Conservation (phyloP, 2,113 vertebrate species). For the Echinops telfairi region DNA sequence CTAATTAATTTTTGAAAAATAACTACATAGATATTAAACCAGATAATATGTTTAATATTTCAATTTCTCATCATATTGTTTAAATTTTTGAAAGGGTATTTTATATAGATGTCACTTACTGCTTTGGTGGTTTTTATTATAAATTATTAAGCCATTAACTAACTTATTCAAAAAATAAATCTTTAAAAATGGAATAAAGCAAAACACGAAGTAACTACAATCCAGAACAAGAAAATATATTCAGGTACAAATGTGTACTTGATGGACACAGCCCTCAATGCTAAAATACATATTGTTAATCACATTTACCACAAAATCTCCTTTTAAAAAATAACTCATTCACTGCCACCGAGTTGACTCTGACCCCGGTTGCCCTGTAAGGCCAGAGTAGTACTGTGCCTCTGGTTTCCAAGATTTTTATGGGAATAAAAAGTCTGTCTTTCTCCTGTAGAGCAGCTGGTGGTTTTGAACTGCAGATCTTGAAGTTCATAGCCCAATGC, state of each 20-base stretch:
- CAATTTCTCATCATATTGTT: slow-evolving; percentile 66
- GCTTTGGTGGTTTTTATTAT: slow-evolving; percentile 72
- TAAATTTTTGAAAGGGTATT: slow-evolving; percentile 72
- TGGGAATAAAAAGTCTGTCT: too few species aligned
- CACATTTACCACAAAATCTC: slow-evolving; percentile 36
- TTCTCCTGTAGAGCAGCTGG: too few species aligned
- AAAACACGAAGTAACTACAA: slow-evolving; percentile 67
- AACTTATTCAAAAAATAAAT: slow-evolving; percentile 79
- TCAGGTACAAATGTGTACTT: slow-evolving; percentile 73
- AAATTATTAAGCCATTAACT: slow-evolving; percentile 77
- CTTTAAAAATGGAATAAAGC: slow-evolving; percentile 79
- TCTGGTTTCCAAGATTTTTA: too few species aligned
- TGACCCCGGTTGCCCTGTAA: too few species aligned
- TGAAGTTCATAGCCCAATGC: too few species aligned
- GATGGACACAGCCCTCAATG: slow-evolving; percentile 61
- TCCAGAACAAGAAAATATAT: slow-evolving; percentile 66
- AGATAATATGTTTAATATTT: slow-evolving; percentile 66
- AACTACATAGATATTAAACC: slow-evolving; percentile 26
- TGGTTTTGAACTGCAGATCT: too few species aligned
- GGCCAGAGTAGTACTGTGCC: too few species aligned
- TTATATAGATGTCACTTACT: slow-evolving; percentile 78
- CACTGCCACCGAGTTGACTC: too few species aligned
- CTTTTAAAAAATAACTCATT: too few species aligned
- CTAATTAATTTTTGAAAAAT: slow-evolving; percentile 62
- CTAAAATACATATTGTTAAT: slow-evolving; percentile 49